phyloP scores from a whole-genome alignment of 1,140 invertebrate genomes.

The Asbolus verrucosus region DNA sequence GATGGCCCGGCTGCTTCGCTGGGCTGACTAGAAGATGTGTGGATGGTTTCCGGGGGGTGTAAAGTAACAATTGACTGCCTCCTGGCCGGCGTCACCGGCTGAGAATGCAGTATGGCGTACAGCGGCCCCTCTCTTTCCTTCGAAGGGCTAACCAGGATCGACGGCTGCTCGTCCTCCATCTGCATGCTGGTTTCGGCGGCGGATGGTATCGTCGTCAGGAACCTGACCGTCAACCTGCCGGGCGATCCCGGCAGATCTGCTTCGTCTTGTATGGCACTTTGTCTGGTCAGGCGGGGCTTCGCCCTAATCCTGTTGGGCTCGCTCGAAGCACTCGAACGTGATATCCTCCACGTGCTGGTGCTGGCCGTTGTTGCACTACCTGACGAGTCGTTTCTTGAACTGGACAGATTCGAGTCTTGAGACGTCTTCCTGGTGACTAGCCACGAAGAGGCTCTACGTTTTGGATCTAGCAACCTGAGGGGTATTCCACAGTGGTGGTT shows the following conservation, averaged over 20 bases:
- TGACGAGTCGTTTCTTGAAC: slow-evolving; percentile 88
- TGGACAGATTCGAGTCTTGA: slow-evolving; percentile 89
- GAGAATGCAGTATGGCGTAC: slow-evolving; percentile 61
- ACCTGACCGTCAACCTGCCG: slow-evolving; percentile 70
- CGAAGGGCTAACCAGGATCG: slow-evolving; percentile 60
- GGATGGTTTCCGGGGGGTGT: slow-evolving; percentile 57
- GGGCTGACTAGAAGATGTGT: slow-evolving; percentile 31
- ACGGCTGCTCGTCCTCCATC: slow-evolving; percentile 69
- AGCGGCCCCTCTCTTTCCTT: slow-evolving; percentile 60
- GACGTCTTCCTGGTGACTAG: slow-evolving; percentile 88
- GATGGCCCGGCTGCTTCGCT: slow-evolving; percentile 42
- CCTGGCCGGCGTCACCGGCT: slow-evolving; percentile 55
- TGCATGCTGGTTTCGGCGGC: slow-evolving; percentile 83
- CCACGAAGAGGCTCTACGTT: slow-evolving; percentile 85
- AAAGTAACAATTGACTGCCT: slow-evolving; percentile 63
- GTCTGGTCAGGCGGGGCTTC: slow-evolving; percentile 80
- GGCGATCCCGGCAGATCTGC: slow-evolving; percentile 76
- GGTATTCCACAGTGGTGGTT: slow-evolving; percentile 82
- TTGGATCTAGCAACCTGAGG: slow-evolving; percentile 78
- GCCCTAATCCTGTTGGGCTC: slow-evolving; percentile 62
- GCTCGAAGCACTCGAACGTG: slow-evolving; percentile 78
- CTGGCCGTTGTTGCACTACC: slow-evolving; percentile 86
- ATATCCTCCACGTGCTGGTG: slow-evolving; percentile 86
- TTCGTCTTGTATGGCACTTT: slow-evolving; percentile 78
- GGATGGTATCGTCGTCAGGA: slow-evolving; percentile 84